Evolutionary conservation across 1,140 invertebrate genomes (phyloP).

Genomic region (Orchestia grillus): DNA sequence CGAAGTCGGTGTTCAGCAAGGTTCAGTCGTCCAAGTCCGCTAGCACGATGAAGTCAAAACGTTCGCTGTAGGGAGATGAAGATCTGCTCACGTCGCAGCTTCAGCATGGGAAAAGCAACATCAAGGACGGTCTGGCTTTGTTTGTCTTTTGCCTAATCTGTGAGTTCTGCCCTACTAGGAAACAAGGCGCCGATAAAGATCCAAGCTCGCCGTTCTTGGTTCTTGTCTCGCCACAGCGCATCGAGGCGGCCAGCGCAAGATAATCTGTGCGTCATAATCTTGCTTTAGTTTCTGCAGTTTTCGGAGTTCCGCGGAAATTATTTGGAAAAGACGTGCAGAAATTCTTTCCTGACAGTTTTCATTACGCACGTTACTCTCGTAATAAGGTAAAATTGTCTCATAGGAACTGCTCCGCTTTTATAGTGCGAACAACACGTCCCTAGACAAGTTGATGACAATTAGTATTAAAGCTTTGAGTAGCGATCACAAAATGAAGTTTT

Average conservation of each 20-base stretch:
- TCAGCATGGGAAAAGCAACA: not conserved
- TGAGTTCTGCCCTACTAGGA: not conserved
- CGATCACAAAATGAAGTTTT: too few relatives aligned
- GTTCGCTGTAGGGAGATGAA: not conserved
- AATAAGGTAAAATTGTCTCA: not conserved
- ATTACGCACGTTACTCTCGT: not conserved
- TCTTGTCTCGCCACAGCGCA: not conserved
- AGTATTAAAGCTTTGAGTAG: too few relatives aligned
- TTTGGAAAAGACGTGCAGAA: not conserved
- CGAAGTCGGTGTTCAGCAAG: too few relatives aligned
- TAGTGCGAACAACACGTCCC: too few relatives aligned
- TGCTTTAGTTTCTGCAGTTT: not conserved
- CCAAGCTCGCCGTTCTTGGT: not conserved
- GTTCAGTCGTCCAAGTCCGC: not conserved
- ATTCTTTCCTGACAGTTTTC: not conserved
- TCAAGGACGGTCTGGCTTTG: not conserved
- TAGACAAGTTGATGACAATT: too few relatives aligned
- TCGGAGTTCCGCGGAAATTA: not conserved
- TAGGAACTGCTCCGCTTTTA: not conserved
- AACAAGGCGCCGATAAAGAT: not conserved
- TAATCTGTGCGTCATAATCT: not conserved
- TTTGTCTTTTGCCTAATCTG: not conserved
- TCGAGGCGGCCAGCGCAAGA: not conserved
- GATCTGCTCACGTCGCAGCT: not conserved
- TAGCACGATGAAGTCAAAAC: not conserved